phyloP scores from a whole-genome alignment of 2,797 vertebrate species.

The Siniperca undulata region DNA sequence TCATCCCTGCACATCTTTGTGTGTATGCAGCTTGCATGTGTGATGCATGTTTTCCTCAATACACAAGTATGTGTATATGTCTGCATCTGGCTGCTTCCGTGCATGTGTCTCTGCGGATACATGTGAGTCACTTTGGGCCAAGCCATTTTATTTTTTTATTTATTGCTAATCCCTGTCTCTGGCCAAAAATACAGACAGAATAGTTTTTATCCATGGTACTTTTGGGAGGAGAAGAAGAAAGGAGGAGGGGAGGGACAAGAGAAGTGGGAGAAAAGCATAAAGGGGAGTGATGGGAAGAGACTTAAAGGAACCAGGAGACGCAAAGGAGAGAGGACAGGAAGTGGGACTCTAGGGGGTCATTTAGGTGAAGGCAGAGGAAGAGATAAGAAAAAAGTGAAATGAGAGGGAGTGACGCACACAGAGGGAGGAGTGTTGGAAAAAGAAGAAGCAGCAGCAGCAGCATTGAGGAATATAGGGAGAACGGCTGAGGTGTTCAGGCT shows the following conservation, averaged over 20 bases:
- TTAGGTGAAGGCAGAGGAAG: conserved; percentile 30
- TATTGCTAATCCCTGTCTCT: conserved; percentile 50
- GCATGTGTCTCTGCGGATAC: conserved; percentile 32
- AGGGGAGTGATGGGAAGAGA: conserved; percentile 21
- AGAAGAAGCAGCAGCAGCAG: neutral
- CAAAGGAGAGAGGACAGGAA: conserved; percentile 13
- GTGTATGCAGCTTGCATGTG: neutral
- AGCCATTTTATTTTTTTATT: conserved; percentile 40
- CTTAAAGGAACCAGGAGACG: conserved; percentile 45
- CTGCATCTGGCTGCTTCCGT: conserved; percentile 15
- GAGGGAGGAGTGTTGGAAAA: conserved; percentile 14
- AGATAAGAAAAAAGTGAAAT: conserved; percentile 34
- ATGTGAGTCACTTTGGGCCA: conserved; percentile 45
- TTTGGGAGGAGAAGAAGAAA: conserved; percentile 44
- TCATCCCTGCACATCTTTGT: conserved; percentile 6
- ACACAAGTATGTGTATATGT: conserved; percentile 3
- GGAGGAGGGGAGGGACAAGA: neutral
- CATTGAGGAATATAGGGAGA: neutral
- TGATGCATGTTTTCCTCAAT: neutral
- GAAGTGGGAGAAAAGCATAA: conserved; percentile 3
- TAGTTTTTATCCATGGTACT: conserved; percentile 58
- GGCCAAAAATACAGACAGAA: conserved; percentile 66
- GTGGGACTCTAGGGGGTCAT: conserved; percentile 47
- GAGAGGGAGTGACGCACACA: conserved; percentile 13
- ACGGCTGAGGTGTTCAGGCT: conserved; percentile 7